These are phyloP conservation scores for Zosterops pallidus DNA, from an alignment of 2,113 vertebrate species.

Conservation along the genomic window DNA sequence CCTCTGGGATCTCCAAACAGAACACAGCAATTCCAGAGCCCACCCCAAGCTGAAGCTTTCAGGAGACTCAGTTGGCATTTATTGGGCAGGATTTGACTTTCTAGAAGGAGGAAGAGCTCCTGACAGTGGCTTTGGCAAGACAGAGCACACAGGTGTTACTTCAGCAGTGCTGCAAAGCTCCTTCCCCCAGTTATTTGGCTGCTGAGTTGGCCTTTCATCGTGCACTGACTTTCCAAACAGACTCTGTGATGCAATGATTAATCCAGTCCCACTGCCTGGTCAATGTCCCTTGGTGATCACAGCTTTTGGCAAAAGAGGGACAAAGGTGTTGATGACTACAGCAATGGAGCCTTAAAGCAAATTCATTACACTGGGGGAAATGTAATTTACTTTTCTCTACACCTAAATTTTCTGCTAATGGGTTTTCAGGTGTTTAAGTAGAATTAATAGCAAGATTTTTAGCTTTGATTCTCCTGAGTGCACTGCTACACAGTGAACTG, in stretches of 20 bases:
- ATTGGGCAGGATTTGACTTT: not conserved
- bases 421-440: not conserved
- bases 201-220: not conserved
- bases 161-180: not conserved
- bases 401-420: not conserved
- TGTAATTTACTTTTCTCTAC: not conserved
- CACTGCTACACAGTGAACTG: not conserved
- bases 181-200: not conserved
- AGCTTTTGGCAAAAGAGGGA: not conserved
- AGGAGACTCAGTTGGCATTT: not conserved
- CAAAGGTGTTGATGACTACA: not conserved
- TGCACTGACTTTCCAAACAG: not conserved
- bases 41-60: not conserved
- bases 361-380: not conserved
- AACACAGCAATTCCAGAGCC: not conserved
- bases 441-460: not conserved
- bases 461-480: not conserved
- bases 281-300: not conserved
- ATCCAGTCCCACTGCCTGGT: not conserved
- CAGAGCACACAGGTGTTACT: not conserved
- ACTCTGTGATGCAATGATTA: not conserved
- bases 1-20: not conserved
- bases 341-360: not conserved
- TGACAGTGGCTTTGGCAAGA: not conserved
- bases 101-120: not conserved